Evolutionary conservation across 2,888 invertebrate species (phyloP), one percentile per base, ranked within the genome.

Genomic region (Zhuqinia jingwanae): DNA sequence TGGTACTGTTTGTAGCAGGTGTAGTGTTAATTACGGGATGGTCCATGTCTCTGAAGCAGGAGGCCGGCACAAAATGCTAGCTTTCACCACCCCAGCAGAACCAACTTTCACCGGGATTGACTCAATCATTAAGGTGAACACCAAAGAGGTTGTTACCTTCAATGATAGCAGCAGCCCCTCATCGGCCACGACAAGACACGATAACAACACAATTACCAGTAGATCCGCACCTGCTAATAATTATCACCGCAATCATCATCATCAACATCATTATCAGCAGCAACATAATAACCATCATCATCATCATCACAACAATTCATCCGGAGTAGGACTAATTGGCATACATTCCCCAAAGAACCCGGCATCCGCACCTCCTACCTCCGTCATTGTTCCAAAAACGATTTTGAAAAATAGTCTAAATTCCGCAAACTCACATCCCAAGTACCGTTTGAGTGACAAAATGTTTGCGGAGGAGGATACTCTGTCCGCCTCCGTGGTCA

Each of bases 41-140:
- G 90, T 90, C 88, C 90, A 89, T 88, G 90, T 90, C 60, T 85
- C 89, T 27, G 89, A 89, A 80, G 89, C 87, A 65, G 90, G 89
- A 85, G 90, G 90, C 78, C 89, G 90, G 89, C 89, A 88, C 89
- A 90, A 90, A 89, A 90, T 90, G 90, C 90, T 90, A 88, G 90
- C 90, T 89, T 90, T 90, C 89, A 88, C 87, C 20, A 89, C 89
- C 5, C 25, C 70, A 78, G 60, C 79, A 25, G 89, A 90, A 78
- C 89, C 89, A 17, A 88, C 88, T 82, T 79, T 88, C 60, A 90
- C 88, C 78, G 87, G 82, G 53, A 88, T 90, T 68, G 85, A 78
- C 78, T 87, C 89, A 58, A 89, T 88, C 84, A 80, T 87, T 47
- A 86, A 84, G 56, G 85, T 83, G 78, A 89, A 88, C 81, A 86